Conservation (phyloP, 2,888 invertebrate species). For the Diogma glabrata region DNA sequence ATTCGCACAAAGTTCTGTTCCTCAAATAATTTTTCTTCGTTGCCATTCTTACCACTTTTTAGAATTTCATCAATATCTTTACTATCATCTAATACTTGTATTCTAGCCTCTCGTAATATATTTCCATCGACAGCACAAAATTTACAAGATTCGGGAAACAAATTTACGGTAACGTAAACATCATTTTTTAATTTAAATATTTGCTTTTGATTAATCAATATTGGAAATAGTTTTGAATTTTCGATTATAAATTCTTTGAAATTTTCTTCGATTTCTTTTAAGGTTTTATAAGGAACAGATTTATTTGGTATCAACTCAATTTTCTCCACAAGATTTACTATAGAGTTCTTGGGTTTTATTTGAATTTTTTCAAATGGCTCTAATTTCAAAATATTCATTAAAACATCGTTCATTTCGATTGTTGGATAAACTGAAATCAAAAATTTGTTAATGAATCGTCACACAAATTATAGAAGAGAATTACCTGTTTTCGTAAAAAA, state of each 20-base stretch:
- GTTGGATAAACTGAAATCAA: conserved; percentile 21
- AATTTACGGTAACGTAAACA: conserved; percentile 30
- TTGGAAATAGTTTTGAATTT: conserved; percentile 27
- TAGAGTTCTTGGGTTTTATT: conserved; percentile 29
- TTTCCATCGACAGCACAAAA: conserved; percentile 35
- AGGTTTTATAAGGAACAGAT: conserved; percentile 32
- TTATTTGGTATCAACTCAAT: conserved; percentile 33
- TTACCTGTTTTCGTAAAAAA: not conserved
- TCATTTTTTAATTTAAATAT: conserved; percentile 32
- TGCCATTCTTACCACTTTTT: conserved; percentile 22
- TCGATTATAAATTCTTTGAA: conserved; percentile 34
- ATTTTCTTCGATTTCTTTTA: conserved; percentile 28
- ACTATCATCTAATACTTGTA: conserved; percentile 33
- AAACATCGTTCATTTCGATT: conserved; percentile 33
- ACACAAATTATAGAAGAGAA: too few species aligned
- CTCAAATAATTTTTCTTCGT: conserved; percentile 27
- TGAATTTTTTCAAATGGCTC: conserved; percentile 32
- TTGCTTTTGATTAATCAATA: conserved; percentile 35
- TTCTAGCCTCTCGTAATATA: conserved; percentile 33
- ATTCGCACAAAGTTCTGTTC: conserved; percentile 30
- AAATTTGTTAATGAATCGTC: too few species aligned
- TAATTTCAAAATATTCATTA: conserved; percentile 31
- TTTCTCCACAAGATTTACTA: conserved; percentile 34
- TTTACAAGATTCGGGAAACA: conserved; percentile 33
- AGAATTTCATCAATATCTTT: conserved; percentile 43